These are phyloP conservation scores for Ctenochaetus hawaiiensis DNA, from an alignment of 2,797 vertebrate genomes.

Conservation along the genomic window DNA sequence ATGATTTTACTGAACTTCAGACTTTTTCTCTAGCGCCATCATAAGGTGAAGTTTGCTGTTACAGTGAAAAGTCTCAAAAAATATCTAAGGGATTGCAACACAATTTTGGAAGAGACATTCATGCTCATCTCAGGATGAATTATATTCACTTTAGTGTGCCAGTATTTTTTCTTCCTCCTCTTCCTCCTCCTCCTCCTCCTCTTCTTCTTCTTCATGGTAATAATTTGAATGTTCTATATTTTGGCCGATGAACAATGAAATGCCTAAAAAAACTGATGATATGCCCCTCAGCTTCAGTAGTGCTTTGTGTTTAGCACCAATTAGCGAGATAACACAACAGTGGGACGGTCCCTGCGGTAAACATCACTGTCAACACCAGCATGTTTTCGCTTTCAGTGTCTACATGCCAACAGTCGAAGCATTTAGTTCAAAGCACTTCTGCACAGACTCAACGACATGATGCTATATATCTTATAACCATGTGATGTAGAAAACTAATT, in stretches of 20 bases:
- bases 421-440: not conserved
- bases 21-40: not conserved
- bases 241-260: not conserved
- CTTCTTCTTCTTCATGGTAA: too few relatives aligned
- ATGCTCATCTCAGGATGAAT: not conserved
- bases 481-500: conserved; percentile 13
- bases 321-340: not conserved
- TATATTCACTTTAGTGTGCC: not conserved
- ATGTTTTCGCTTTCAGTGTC: not conserved
- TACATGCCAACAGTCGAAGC: not conserved
- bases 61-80: not conserved
- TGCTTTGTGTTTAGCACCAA: not conserved
- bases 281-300: not conserved
- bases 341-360: not conserved
- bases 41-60: not conserved
- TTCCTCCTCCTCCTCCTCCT: too few relatives aligned
- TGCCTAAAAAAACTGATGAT: not conserved
- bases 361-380: not conserved
- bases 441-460: not conserved
- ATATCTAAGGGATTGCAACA: not conserved
- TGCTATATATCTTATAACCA: not conserved
- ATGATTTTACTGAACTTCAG: not conserved
- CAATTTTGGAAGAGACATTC: not conserved
- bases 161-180: too few relatives aligned
- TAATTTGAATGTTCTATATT: not conserved